phyloP scores from a whole-genome alignment of 1,140 invertebrate genomes.

The Diabrotica virgifera region DNA sequence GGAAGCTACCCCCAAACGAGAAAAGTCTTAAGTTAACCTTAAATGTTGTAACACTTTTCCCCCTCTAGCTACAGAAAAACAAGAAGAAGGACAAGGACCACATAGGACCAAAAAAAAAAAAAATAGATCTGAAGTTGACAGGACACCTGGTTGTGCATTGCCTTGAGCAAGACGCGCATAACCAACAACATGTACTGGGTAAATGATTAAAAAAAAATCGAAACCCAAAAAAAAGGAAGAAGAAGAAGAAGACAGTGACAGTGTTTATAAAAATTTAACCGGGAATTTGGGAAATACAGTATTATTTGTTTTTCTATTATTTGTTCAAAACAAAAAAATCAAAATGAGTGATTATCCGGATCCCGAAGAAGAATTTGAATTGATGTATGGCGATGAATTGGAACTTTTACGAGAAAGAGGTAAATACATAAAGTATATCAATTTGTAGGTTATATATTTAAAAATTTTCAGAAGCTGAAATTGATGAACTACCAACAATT shows the following conservation, averaged over 20 bases:
- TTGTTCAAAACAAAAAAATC: not conserved
- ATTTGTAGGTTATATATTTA: conserved; percentile 10
- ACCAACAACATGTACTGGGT: too few relatives aligned
- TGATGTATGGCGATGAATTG: conserved; percentile 68
- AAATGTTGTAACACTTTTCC: too few relatives aligned
- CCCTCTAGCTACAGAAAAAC: too few relatives aligned
- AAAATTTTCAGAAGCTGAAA: conserved; percentile 13
- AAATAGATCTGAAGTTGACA: too few relatives aligned
- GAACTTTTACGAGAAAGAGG: conserved; percentile 58
- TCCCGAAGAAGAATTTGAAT: conserved; percentile 73
- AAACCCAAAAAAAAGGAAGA: too few relatives aligned
- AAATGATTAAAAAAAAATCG: too few relatives aligned
- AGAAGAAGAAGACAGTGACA: not conserved
- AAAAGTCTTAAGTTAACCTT: too few relatives aligned
- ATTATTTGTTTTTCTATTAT: not conserved
- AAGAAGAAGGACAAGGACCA: too few relatives aligned
- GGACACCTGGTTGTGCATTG: too few relatives aligned
- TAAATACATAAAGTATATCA: conserved; percentile 13
- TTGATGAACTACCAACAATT: conserved; percentile 10
- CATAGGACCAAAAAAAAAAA: too few relatives aligned
- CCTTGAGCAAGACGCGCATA: too few relatives aligned
- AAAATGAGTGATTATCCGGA: conserved; percentile 66
- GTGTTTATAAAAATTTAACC: conserved; percentile 3
- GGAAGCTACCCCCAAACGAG: too few relatives aligned
- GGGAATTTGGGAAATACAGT: not conserved